Conservation (phyloP, 2,888 invertebrate genomes). For the Isoperla grammatica region DNA sequence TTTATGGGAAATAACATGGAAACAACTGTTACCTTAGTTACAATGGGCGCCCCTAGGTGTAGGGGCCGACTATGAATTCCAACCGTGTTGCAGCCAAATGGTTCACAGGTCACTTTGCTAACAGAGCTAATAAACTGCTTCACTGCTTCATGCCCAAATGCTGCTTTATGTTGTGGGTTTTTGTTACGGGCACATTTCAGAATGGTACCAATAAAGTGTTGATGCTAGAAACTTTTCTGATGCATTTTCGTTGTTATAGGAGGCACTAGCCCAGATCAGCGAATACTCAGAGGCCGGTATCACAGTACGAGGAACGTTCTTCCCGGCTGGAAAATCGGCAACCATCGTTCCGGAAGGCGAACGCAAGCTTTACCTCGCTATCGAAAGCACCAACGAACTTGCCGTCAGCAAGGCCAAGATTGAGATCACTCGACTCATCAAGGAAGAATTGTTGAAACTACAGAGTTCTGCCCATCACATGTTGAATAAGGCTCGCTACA, state of each 20-base stretch:
- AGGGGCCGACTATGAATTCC: no score
- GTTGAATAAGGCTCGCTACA: constrained; percentile 88
- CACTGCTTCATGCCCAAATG: no score
- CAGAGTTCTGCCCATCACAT: constrained; percentile 81
- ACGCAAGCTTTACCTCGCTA: constrained; percentile 93
- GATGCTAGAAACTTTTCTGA: no score
- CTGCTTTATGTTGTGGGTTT: no score
- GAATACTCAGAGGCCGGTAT: constrained; percentile 99
- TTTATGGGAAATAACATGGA: no score
- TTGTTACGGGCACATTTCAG: no score
- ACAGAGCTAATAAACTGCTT: no score
- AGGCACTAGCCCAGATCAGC: constrained; percentile 95
- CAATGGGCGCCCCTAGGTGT: no score
- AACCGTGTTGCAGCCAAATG: no score
- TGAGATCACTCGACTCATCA: constrained; percentile 95
- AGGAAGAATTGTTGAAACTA: constrained; percentile 92
- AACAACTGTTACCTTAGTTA: no score
- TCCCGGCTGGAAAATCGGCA: constrained; percentile 82
- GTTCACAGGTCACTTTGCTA: no score
- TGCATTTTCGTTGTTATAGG: constrained; percentile 54
- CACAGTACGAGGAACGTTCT: constrained; percentile 92
- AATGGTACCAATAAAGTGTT: no score
- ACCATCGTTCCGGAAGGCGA: constrained; percentile 71
- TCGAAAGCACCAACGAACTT: constrained; percentile 95
- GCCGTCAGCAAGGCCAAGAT: constrained; percentile 94